A percentile compares a stretch with the other conserved stretches of the same genome.
Evolutionary conservation across 2,113 vertebrate genomes (phyloP).

Genomic region (Fregetta grallaria): DNA sequence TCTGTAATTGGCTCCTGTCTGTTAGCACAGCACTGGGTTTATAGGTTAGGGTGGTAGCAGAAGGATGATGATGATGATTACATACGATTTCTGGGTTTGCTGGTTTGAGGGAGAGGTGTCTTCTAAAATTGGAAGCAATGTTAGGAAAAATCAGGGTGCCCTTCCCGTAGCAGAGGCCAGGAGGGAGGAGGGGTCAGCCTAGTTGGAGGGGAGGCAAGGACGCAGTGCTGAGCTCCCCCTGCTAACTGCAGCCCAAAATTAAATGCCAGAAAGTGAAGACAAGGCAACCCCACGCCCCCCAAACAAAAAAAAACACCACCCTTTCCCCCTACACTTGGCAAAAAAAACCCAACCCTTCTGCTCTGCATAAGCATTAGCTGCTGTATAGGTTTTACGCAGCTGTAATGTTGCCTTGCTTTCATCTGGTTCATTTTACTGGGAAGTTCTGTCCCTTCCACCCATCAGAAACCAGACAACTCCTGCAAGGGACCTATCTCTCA

Average conservation of each 20-base stretch:
- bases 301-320: not conserved
- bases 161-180: not conserved
- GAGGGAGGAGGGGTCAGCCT: not conserved
- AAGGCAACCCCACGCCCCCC: accelerated
- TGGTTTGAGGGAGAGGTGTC: not conserved
- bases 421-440: not conserved
- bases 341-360: not conserved
- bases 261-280: not conserved
- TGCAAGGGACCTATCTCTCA: accelerated
- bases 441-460: not conserved
- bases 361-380: not conserved
- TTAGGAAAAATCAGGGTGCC: not conserved
- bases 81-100: not conserved
- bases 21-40: not conserved
- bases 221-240: not conserved
- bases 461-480: not conserved
- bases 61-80: not conserved
- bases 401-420: not conserved
- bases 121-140: not conserved
- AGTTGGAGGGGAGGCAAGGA: not conserved
- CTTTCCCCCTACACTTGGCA: not conserved
- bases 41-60: not conserved
- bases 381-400: not conserved
- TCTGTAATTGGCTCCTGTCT: conserved; percentile 47
- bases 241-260: not conserved